Base-by-base conservation (phyloP, 2,888 invertebrate species). In the Rugalucina vietnamica region DNA sequence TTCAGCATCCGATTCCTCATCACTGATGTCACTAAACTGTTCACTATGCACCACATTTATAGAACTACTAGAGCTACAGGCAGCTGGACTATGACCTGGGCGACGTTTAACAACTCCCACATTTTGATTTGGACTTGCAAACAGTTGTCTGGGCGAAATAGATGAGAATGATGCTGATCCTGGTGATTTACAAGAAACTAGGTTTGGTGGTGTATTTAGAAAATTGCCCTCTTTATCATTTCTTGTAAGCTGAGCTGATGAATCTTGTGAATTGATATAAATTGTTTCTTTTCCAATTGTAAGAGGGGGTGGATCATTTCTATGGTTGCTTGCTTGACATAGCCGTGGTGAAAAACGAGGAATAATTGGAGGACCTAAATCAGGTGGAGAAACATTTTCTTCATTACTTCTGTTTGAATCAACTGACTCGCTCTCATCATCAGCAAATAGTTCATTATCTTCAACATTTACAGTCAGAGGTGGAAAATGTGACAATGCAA, bases 1-100 rank as follows among this genome's bases (percentile, higher is more conserved):
- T 57, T 54, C 79, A 50, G 84, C 81, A 70, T 76, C 79, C n/a
- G 82, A 82, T 36, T 88, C 87, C 76, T 88, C 88, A 84, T 90
- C 90, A 75, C 90, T 89, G 8, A 90, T 89, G 76, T 90, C 90
- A 86, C 89, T 90, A 75, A 89, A 90, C 32, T 87, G 82, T 65
- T 90, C 90, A 76, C 88, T 88, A 49, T 87, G 89, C n/a, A 90
- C 84, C 29, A 89, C 86, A 79, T 85, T 85, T 29, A 86, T 84
- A 12, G 89, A 89, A 12, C 87, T 82, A 71, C 76, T 70, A 37
- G 87, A 82, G 39, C 81, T 84, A 32, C 77, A 71, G 34, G 85
- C 83, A 24, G 80, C 83, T 10, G 82, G 84, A 36, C 83, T 78
- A 50, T 72, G 77, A 3, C 75, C 76, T 29, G 74, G 57, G 79